Base-by-base conservation (phyloP, 2,113 vertebrate genomes). In the Halichoeres trimaculatus region DNA sequence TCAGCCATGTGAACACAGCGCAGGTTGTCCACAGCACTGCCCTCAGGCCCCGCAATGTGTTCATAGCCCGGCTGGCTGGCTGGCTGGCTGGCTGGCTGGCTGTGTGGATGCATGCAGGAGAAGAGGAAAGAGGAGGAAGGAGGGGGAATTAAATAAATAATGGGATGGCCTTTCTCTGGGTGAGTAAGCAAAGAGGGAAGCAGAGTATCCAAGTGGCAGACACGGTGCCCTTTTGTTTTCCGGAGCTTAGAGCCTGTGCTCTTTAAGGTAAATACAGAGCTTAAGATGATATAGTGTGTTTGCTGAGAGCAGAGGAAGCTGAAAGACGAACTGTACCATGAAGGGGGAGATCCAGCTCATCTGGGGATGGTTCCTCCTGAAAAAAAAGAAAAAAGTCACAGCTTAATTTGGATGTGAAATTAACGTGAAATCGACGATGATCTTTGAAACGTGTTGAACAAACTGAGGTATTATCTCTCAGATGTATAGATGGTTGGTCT, bases 11-110 rank as follows among this genome's bases (percentile, higher is more conserved):
- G 93, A 89, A 90, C 85, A 91, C 85, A 80, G 90, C 78, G 77
- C 94, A 94, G 93, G 91, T 93, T 94, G 94, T 92, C 91, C 93
- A 89, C 88, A 79, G 85, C 67, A 57, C 87, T 93, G 91, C 93
- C 94, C 93, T 88, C 91, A 76, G 93, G 94, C 94, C 83, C 84
- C 72, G 75, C 94, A 93, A 94, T 94, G 94, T 94, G 94, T 93
- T 94, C 90, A 91, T 63, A 89, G 85, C 83, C 90, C 66, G 87
- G 86, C 85, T 88, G 88, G 81, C 70, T 76, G 78, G 54, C 67
- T 63, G 73, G 50, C 62, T 74, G 68, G 61, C 53, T 78, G 63
- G 72, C 20, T 53, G 48, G 47, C 41, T 58, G 67, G 22, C 45
- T 51, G 66, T 70, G 30, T 62, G 70, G 61, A 57, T 83, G 79